Conservation (phyloP, 2,113 vertebrate species). For the Benthochromis sp. region DNA sequence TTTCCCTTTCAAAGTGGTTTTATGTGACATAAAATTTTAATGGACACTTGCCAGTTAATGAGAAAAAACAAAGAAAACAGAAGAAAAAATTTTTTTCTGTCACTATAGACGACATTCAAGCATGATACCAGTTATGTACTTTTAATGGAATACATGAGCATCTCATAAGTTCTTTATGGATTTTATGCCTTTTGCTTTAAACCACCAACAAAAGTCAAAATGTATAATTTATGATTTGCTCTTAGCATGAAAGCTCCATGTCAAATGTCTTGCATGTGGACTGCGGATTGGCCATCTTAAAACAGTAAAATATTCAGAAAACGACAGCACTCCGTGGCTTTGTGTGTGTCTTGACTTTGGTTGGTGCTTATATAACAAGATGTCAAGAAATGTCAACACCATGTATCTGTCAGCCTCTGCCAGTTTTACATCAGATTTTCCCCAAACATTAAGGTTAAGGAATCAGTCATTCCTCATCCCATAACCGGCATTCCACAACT, state of each 20-base stretch:
- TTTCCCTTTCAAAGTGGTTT: not conserved
- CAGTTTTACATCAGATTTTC: not conserved
- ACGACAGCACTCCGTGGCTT: not conserved
- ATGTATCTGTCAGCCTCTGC: not conserved
- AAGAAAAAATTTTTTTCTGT: not conserved
- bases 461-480: not conserved
- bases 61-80: not conserved
- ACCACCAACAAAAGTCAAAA: slow-evolving; percentile 9
- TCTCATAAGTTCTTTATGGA: not conserved
- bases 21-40: not conserved
- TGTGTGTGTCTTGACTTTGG: not conserved
- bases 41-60: not conserved
- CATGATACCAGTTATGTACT: not conserved
- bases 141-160: not conserved
- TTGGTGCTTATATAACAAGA: not conserved
- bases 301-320: not conserved
- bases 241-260: not conserved
- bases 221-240: not conserved
- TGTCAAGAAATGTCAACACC: not conserved
- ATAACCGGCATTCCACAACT: not conserved
- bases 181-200: not conserved
- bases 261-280: not conserved
- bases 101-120: not conserved
- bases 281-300: not conserved
- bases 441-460: not conserved